A percentile compares a stretch with the other conserved stretches of the same genome.
Evolutionary conservation across 2,888 invertebrate species (phyloP).

Genomic region (Bembecia ichneumoniformis): DNA sequence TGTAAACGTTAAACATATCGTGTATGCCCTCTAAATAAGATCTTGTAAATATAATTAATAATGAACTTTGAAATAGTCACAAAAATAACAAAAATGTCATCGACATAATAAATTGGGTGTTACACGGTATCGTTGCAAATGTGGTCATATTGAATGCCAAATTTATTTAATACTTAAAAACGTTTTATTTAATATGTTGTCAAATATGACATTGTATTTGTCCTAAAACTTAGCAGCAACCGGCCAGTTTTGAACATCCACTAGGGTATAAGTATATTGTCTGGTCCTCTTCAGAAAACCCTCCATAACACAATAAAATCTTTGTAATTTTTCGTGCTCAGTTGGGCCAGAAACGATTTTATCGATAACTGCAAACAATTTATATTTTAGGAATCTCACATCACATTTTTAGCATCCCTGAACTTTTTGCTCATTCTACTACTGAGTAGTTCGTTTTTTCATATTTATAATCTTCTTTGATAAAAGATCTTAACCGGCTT

Average conservation of each 20-base stretch:
- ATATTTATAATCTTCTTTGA: no score
- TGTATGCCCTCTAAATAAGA: slow-evolving; percentile 25
- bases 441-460: no score
- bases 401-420: no score
- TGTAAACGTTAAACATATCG: slow-evolving; percentile 28
- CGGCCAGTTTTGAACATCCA: slow-evolving; percentile 68
- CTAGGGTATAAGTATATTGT: slow-evolving; percentile 54
- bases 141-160: slow-evolving; percentile 43
- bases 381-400: no score
- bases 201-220: slow-evolving; percentile 30
- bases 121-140: slow-evolving; percentile 18
- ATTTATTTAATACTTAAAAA: slow-evolving; percentile 21
- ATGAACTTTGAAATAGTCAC: slow-evolving; percentile 12
- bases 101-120: slow-evolving; percentile 39
- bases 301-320: slow-evolving; percentile 61
- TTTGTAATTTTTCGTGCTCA: slow-evolving; percentile 52
- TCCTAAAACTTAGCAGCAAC: slow-evolving; percentile 51
- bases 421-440: no score
- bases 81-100: slow-evolving; percentile 22
- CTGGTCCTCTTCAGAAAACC: slow-evolving; percentile 61
- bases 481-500: no score
- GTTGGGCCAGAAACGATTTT: slow-evolving; percentile 28
- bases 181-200: slow-evolving; percentile 37
- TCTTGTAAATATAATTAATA: slow-evolving; percentile 37
- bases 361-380: no score